Percentiles rank a stretch among this genome's conserved stretches.
phyloP scores from a whole-genome alignment of 1,140 invertebrate species.

The Phortica variegata region DNA sequence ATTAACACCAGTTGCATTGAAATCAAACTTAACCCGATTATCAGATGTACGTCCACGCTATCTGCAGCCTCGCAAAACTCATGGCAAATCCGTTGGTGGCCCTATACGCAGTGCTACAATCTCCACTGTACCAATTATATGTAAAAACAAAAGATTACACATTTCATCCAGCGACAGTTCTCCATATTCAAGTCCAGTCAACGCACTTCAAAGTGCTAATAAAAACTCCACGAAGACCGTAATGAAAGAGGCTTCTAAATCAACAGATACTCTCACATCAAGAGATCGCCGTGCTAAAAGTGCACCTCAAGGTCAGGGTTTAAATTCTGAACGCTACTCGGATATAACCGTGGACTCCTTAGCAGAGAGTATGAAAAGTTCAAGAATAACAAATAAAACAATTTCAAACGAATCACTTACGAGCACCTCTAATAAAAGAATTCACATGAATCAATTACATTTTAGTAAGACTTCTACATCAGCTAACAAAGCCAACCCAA shows the following conservation, averaged over 20 bases:
- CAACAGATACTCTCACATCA: constrained; percentile 60
- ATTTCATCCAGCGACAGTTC: constrained; percentile 58
- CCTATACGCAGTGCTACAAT: constrained; percentile 60
- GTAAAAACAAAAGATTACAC: constrained; percentile 43
- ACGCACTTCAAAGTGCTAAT: constrained; percentile 56
- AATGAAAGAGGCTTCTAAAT: no score
- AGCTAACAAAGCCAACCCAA: constrained; percentile 29
- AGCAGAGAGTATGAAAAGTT: constrained; percentile 58
- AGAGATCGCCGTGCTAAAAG: constrained; percentile 42
- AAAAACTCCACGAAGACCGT: no score
- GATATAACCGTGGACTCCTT: constrained; percentile 61
- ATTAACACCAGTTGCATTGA: constrained; percentile 13
- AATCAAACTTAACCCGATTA: constrained; percentile 19
- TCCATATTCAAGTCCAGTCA: constrained; percentile 68
- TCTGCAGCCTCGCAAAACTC: constrained; percentile 58
- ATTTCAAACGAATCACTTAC: constrained; percentile 52
- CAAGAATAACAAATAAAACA: constrained; percentile 56
- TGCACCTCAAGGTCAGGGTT: constrained; percentile 9
- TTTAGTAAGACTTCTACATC: constrained; percentile 32
- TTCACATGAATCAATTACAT: constrained; percentile 15
- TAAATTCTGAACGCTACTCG: constrained; percentile 40
- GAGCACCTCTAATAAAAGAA: constrained; percentile 15
- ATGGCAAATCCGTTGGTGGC: constrained; percentile 52
- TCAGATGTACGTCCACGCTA: constrained; percentile 62
- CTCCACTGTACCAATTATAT: constrained; percentile 59